phyloP scores from a whole-genome alignment of 2,113 vertebrate species.

The Mystacornis crossleyi region DNA sequence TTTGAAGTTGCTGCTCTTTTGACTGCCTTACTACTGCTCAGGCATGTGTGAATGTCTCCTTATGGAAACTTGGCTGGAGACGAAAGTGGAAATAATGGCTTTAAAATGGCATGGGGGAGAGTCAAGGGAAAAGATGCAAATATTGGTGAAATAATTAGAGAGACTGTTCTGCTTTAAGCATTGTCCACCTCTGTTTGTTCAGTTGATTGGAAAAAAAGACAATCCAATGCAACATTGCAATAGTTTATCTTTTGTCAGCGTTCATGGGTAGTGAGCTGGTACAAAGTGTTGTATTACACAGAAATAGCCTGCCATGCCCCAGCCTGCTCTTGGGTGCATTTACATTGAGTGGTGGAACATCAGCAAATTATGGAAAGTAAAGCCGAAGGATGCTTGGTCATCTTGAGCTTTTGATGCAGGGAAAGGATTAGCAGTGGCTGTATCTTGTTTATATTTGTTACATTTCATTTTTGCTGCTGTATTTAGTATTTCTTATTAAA shows the following conservation, averaged over 20 bases:
- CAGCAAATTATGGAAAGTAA: background rate
- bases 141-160: background rate
- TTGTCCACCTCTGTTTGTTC: background rate
- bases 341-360: background rate
- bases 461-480: background rate
- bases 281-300: background rate
- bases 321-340: background rate
- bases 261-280: background rate
- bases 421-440: background rate
- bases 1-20: constrained; percentile 42
- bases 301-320: background rate
- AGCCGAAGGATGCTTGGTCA: background rate
- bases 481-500: background rate
- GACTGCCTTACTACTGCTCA: constrained; percentile 20
- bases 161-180: background rate
- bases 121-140: background rate
- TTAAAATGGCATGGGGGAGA: background rate
- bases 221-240: background rate
- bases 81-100: constrained; percentile 27
- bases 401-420: background rate
- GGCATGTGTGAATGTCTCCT: constrained; percentile 38
- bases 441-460: background rate
- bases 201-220: background rate
- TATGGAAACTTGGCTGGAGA: constrained; percentile 41
- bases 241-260: background rate